Evolutionary conservation across 2,888 invertebrate species (phyloP), one percentile per base, ranked within the genome.

Genomic region (Gibbula magus): DNA sequence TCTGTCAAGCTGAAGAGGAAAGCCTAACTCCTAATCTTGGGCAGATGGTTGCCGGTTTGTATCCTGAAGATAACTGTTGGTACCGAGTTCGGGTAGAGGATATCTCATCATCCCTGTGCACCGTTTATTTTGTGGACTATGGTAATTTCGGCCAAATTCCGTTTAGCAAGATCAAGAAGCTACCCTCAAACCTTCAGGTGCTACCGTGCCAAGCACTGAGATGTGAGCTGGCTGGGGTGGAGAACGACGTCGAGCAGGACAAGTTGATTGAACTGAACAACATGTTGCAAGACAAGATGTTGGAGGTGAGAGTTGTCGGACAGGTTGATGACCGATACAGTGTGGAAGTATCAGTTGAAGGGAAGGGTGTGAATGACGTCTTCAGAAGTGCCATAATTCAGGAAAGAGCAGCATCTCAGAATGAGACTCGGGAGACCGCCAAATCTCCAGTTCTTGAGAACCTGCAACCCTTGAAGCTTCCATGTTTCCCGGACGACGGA

Each of bases 21-120:
- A n/a, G 32, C 35, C 16, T 35, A 7, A 29, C n/a, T 0, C 83
- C 83, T 39, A 32, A 32, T n/a, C 39, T 74, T 5, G 81, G 82
- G 5, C 84, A 86, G 75, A 78, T 70, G 75, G 84, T 86, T 1
- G 83, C 80, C 10, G 85, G 82, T 0, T 53, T 77, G 75, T 86
- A 73, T 74, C 53, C 67, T 25, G 75, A 78, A 8, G 82, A 83
- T 35, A 83, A 82, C 2, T 54, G 56, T 1, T 86, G 85, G 85
- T 86, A 84, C 66, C 52, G 85, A 13, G 84, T 81, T n/a, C 53
- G 51, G 54, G 80, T 82, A n/a, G 45, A 80, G 13, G n/a, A 20
- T 10, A 39, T 70, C n/a, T 20, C 61, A 35, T 8, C 16, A 29
- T 20, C 66, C 45, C 29, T 25, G 45, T 35, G 61, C 54, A 32